Evolutionary conservation across 2,113 vertebrate species (phyloP).

Genomic region (Nerophis lumbriciformis): DNA sequence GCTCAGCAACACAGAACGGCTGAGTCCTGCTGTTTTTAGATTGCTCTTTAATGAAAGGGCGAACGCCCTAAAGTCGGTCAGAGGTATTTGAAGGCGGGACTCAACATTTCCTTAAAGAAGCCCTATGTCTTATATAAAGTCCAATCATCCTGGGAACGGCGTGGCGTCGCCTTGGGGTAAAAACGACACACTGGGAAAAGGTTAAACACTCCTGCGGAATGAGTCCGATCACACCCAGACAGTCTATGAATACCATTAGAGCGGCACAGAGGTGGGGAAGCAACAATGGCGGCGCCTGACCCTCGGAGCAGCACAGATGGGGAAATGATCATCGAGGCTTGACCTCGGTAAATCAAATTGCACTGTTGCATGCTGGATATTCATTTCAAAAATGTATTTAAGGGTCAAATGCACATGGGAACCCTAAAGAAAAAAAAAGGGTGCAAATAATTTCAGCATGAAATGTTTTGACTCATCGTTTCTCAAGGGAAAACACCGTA

Average conservation of each 20-base stretch:
- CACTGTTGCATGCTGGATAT: constrained; percentile 24
- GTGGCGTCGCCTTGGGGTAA: constrained; percentile 40
- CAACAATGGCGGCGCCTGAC: constrained; percentile 26
- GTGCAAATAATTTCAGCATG: too few relatives aligned
- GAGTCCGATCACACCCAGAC: constrained; percentile 3
- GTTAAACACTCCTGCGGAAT: constrained; percentile 53
- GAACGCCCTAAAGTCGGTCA: neutral
- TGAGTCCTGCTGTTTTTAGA: constrained; percentile 74
- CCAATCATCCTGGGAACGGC: constrained; percentile 46
- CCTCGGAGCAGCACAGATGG: constrained; percentile 24
- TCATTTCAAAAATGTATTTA: constrained; percentile 30
- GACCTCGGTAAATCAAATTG: constrained; percentile 38
- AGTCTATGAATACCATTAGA: constrained; percentile 58
- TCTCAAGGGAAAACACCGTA: too few relatives aligned
- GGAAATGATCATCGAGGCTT: constrained; percentile 31
- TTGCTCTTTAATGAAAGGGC: constrained; percentile 70
- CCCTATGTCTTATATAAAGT: constrained; percentile 56
- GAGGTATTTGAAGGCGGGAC: neutral
- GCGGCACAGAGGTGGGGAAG: constrained; percentile 34
- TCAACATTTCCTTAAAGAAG: constrained; percentile 12
- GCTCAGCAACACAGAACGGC: constrained; percentile 51
- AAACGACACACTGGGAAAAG: constrained; percentile 51
- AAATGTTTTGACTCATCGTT: too few relatives aligned
- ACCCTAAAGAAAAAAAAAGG: too few relatives aligned
- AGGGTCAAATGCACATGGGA: constrained; percentile 25